phyloP scores from a whole-genome alignment of 2,888 invertebrate species.

The Drosophila niveifrons region DNA sequence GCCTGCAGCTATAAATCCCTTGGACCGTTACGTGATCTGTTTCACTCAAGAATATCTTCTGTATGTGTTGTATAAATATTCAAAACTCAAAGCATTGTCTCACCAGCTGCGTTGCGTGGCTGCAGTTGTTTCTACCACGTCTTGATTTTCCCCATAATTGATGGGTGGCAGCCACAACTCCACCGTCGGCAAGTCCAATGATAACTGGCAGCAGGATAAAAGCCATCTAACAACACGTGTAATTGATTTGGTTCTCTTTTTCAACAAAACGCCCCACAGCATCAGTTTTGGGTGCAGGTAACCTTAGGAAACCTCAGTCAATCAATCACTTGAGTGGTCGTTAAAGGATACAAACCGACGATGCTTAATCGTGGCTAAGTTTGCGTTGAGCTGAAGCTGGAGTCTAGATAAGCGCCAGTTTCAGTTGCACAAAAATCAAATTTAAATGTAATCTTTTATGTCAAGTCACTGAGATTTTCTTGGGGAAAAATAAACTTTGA shows the following conservation, averaged over 20 bases:
- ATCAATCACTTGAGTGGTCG: slow-evolving; percentile 61
- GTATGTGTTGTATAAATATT: slow-evolving; percentile 59
- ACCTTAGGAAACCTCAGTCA: slow-evolving; percentile 30
- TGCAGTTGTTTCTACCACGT: slow-evolving; percentile 8
- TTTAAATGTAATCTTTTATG: not conserved
- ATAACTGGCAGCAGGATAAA: slow-evolving; percentile 4
- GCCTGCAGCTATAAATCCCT: slow-evolving; percentile 54
- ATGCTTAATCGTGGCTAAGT: slow-evolving; percentile 9
- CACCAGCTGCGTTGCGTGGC: slow-evolving; percentile 8
- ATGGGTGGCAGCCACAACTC: slow-evolving; percentile 38
- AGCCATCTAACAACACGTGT: slow-evolving; percentile 2
- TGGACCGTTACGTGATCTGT: slow-evolving; percentile 56
- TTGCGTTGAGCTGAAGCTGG: not conserved
- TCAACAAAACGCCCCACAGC: not conserved
- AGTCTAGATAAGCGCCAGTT: slow-evolving; percentile 2
- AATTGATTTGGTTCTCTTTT: slow-evolving; percentile 29
- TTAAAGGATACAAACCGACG: slow-evolving; percentile 15
- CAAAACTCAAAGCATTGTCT: slow-evolving; percentile 42
- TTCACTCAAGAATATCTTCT: slow-evolving; percentile 10
- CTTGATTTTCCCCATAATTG: slow-evolving; percentile 49
- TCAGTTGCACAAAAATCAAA: not conserved
- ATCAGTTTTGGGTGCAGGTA: slow-evolving; percentile 19
- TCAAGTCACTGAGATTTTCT: not conserved
- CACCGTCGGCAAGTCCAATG: not conserved
- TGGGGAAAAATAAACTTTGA: not conserved